These are phyloP conservation scores for Octodon degus DNA, from an alignment of 2,113 vertebrate species.

Conservation along the genomic window DNA sequence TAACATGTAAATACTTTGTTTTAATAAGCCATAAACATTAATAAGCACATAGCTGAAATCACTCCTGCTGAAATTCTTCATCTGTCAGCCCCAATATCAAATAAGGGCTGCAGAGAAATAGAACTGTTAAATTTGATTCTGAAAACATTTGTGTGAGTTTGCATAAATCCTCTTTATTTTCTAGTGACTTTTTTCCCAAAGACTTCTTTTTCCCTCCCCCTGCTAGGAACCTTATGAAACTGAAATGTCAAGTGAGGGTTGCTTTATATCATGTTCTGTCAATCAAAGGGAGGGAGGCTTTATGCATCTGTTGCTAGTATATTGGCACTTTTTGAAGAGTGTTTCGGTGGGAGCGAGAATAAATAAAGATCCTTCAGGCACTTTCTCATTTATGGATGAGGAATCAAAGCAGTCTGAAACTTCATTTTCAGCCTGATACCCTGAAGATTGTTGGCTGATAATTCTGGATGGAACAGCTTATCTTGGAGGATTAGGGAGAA, in stretches of 20 bases:
- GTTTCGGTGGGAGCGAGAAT: conserved; percentile 90
- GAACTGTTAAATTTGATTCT: conserved; percentile 77
- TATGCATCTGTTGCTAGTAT: conserved; percentile 92
- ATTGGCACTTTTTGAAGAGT: conserved; percentile 93
- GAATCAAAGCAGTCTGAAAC: conserved; percentile 93
- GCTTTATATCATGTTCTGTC: conserved; percentile 92
- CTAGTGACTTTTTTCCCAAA: conserved; percentile 83
- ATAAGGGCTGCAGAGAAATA: conserved; percentile 74
- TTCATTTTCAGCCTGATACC: conserved; percentile 94
- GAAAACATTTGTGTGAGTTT: conserved; percentile 85
- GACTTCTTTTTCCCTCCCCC: conserved; percentile 70
- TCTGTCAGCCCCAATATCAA: conserved; percentile 76
- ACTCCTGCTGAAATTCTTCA: conserved; percentile 76
- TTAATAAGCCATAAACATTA: conserved; percentile 81
- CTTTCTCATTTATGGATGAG: conserved; percentile 93
- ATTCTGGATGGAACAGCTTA: conserved; percentile 93
- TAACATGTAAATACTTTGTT: conserved; percentile 82
- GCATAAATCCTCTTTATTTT: conserved; percentile 86
- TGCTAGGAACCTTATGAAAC: conserved; percentile 89
- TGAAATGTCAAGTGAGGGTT: conserved; percentile 92
- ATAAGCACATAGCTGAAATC: conserved; percentile 79
- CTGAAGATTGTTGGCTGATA: conserved; percentile 93
- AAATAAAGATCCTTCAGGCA: conserved; percentile 94
- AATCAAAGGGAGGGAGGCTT: conserved; percentile 90
- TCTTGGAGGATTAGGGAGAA: conserved; percentile 92